Percentiles rank a stretch among this genome's conserved stretches.
phyloP scores from a whole-genome alignment of 37 sponge, comb jelly and placozoan genomes.

The Bolinopsis microptera region DNA sequence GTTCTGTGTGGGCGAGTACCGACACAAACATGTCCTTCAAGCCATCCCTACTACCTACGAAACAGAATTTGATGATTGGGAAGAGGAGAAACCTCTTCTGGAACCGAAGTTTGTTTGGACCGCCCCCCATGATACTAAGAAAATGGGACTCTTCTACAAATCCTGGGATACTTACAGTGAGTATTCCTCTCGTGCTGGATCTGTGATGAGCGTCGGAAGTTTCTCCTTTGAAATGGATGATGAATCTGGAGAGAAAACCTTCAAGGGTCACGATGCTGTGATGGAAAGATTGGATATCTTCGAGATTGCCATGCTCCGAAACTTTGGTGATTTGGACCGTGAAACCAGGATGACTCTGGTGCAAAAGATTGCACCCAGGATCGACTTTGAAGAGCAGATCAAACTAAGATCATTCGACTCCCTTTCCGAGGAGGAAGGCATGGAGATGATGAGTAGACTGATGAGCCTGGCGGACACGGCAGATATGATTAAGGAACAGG shows the following conservation, averaged over 20 bases:
- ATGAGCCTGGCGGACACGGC: background rate
- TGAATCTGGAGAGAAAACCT: background rate
- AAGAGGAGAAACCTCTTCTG: constrained; percentile 29
- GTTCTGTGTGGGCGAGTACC: constrained; percentile 39
- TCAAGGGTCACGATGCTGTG: constrained; percentile 47
- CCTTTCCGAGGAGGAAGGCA: constrained; percentile 14
- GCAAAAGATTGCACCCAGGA: background rate
- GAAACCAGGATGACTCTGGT: background rate
- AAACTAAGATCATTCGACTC: constrained; percentile 9
- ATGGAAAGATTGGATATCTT: constrained; percentile 12
- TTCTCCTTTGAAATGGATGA: background rate
- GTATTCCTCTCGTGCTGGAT: constrained; percentile 36
- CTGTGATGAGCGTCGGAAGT: constrained; percentile 49
- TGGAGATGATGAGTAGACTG: constrained; percentile 25
- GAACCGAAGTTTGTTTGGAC: constrained; percentile 45
- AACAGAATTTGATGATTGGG: constrained; percentile 50
- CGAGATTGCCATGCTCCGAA: constrained; percentile 9
- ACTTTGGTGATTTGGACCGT: constrained; percentile 26
- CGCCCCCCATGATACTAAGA: constrained; percentile 36
- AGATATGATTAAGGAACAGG: constrained; percentile 2
- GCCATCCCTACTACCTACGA: constrained; percentile 54
- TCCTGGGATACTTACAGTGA: constrained; percentile 62
- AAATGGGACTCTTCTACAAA: constrained; percentile 36
- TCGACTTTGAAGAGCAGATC: constrained; percentile 46
- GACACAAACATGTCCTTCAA: constrained; percentile 50